A percentile compares a stretch with the other conserved stretches of the same genome.
These are phyloP conservation scores for Microtus ochrogaster DNA, from an alignment of 2,113 vertebrate species.

Conservation along the genomic window DNA sequence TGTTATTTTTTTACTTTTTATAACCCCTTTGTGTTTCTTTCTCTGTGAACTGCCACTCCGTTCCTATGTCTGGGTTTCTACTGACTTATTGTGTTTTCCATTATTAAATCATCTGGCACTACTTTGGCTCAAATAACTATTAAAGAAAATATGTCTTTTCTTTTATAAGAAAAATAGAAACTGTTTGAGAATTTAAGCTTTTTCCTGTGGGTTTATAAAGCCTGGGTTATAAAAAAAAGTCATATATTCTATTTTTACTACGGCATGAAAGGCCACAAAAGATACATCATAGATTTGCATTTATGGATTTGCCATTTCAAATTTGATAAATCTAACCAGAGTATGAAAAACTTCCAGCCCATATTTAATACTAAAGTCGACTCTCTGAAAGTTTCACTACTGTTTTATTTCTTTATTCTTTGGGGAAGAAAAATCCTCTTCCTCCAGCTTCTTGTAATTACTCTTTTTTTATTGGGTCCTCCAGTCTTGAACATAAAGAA, in stretches of 20 bases:
- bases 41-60: neutral
- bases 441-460: neutral
- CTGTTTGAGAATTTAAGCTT: constrained; percentile 40
- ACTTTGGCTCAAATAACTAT: constrained; percentile 44
- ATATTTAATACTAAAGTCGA: neutral
- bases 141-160: constrained; percentile 48
- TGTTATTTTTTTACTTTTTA: neutral
- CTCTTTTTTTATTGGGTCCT: neutral
- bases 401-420: neutral
- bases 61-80: constrained; percentile 35
- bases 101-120: constrained; percentile 49
- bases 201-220: constrained; percentile 46
- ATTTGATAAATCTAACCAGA: constrained; percentile 6
- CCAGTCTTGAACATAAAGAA: neutral
- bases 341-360: neutral
- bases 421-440: neutral
- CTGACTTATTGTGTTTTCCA: constrained; percentile 10
- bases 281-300: neutral
- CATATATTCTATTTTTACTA: constrained; percentile 43
- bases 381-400: neutral
- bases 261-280: constrained; percentile 44
- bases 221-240: constrained; percentile 28
- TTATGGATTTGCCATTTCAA: neutral
- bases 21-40: constrained; percentile 27
- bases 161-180: constrained; percentile 44